Percentiles rank a stretch among this genome's conserved stretches.
These are phyloP conservation scores for Cheilosia grossa DNA, from an alignment of 2,888 invertebrate species.

Conservation along the genomic window DNA sequence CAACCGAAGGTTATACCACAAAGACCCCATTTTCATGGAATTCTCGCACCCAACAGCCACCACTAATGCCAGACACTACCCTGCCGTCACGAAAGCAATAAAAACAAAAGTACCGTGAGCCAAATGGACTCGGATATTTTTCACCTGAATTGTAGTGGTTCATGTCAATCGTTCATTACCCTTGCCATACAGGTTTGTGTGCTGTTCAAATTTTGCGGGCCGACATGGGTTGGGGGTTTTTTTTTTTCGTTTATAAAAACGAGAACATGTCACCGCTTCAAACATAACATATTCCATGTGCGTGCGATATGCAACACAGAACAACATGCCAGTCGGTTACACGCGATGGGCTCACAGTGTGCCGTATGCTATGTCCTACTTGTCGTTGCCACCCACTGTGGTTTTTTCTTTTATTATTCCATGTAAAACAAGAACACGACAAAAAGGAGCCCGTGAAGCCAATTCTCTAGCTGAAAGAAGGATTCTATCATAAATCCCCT, in stretches of 20 bases:
- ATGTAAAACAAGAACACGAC: slow-evolving; percentile 1
- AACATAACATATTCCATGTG: slow-evolving; percentile 54
- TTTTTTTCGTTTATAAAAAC: slow-evolving; percentile 11
- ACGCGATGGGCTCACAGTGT: slow-evolving; percentile 30
- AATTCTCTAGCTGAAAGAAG: background rate
- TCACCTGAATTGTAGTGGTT: slow-evolving; percentile 40
- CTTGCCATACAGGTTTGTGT: slow-evolving; percentile 13
- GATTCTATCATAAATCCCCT: slow-evolving; percentile 32
- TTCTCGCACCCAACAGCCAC: slow-evolving; percentile 13
- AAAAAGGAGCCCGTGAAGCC: background rate
- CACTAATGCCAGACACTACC: background rate
- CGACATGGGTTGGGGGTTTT: slow-evolving; percentile 15
- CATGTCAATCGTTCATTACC: slow-evolving; percentile 57
- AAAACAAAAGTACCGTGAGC: slow-evolving; percentile 1
- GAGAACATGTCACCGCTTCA: slow-evolving; percentile 52
- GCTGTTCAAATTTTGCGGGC: slow-evolving; percentile 23
- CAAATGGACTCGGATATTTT: slow-evolving; percentile 26
- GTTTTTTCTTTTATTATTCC: slow-evolving; percentile 13
- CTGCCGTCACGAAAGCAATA: background rate
- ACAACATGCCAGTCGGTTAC: slow-evolving; percentile 32
- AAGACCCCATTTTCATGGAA: slow-evolving; percentile 33
- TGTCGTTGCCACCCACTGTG: background rate
- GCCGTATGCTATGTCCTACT: no score
- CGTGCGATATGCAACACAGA: slow-evolving; percentile 57
- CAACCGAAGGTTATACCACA: slow-evolving; percentile 28